phyloP scores from a whole-genome alignment of 2,797 vertebrate genomes.

The Potorous gilbertii region DNA sequence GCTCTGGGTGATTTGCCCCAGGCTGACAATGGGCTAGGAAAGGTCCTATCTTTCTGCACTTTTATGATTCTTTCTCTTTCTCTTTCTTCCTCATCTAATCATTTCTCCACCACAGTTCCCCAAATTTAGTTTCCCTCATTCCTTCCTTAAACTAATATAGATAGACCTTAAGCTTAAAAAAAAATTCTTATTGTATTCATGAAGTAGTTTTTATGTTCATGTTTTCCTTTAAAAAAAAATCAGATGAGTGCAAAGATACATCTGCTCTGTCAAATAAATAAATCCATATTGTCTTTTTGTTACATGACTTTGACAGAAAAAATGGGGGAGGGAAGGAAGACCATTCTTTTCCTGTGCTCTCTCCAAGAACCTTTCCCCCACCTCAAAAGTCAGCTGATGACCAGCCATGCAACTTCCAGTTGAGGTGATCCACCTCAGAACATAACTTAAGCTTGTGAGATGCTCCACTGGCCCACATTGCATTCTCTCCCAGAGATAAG shows the following conservation, averaged over 20 bases:
- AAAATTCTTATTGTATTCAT: constrained; percentile 59
- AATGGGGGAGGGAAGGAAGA: not conserved
- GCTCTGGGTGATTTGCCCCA: not conserved
- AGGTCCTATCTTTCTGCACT: not conserved
- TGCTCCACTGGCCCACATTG: not conserved
- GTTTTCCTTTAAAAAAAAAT: constrained; percentile 39
- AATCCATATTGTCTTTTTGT: constrained; percentile 34
- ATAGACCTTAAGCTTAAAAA: constrained; percentile 51
- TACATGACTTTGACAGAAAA: not conserved
- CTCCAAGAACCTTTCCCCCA: not conserved
- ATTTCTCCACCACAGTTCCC: not conserved
- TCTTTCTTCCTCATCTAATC: not conserved
- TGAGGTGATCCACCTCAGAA: not conserved
- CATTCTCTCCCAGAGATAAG: not conserved
- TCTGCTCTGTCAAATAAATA: constrained; percentile 39
- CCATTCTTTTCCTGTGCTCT: not conserved
- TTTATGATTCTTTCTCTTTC: not conserved
- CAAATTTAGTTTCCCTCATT: not conserved
- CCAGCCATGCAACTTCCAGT: not conserved
- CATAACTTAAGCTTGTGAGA: not conserved
- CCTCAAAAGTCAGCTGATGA: not conserved
- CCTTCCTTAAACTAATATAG: constrained; percentile 45
- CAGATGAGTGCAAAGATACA: constrained; percentile 27
- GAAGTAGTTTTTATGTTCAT: constrained; percentile 46
- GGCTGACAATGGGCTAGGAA: accelerated